These are phyloP conservation scores for Chaitophorus viminalis DNA, from an alignment of 2,888 invertebrate genomes.

Conservation along the genomic window DNA sequence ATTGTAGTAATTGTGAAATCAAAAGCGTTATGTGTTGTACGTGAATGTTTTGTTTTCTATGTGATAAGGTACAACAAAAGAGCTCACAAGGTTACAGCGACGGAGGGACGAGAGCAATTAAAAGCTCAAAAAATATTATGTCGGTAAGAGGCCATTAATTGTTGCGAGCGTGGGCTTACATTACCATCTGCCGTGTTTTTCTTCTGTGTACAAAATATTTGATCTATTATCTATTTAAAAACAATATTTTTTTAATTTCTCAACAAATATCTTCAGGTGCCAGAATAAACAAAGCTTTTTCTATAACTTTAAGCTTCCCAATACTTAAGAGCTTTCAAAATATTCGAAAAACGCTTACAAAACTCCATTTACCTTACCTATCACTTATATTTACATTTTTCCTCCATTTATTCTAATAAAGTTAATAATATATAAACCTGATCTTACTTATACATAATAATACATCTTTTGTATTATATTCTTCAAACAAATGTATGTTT, in stretches of 20 bases:
- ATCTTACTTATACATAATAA: slow-evolving; percentile 17
- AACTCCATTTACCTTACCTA: slow-evolving; percentile 30
- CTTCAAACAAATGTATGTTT: slow-evolving; percentile 10
- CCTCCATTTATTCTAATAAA: slow-evolving; percentile 37
- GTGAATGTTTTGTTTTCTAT: slow-evolving; percentile 61
- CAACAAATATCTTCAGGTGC: slow-evolving; percentile 54
- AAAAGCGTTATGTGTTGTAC: slow-evolving; percentile 60
- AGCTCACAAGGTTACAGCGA: slow-evolving; percentile 61
- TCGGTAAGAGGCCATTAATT: slow-evolving; percentile 60
- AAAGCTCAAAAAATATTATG: slow-evolving; percentile 62
- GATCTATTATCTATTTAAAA: slow-evolving; percentile 52
- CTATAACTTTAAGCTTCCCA: slow-evolving; percentile 54
- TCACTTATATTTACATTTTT: slow-evolving; percentile 29
- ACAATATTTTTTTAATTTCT: slow-evolving; percentile 28
- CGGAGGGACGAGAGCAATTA: slow-evolving; percentile 58
- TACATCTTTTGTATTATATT: slow-evolving; percentile 22
- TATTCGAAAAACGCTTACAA: slow-evolving; percentile 38
- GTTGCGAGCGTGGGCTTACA: slow-evolving; percentile 61
- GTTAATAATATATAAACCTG: slow-evolving; percentile 33
- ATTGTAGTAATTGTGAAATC: slow-evolving; percentile 57
- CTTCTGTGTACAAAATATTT: slow-evolving; percentile 54
- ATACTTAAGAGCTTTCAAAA: slow-evolving; percentile 47
- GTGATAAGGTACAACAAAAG: slow-evolving; percentile 61
- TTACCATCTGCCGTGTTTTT: slow-evolving; percentile 56
- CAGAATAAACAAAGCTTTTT: slow-evolving; percentile 55